These are phyloP conservation scores for Mastigias papua DNA, from an alignment of 30 jellyfish, hydroid and myxozoan species.

Conservation along the genomic window DNA sequence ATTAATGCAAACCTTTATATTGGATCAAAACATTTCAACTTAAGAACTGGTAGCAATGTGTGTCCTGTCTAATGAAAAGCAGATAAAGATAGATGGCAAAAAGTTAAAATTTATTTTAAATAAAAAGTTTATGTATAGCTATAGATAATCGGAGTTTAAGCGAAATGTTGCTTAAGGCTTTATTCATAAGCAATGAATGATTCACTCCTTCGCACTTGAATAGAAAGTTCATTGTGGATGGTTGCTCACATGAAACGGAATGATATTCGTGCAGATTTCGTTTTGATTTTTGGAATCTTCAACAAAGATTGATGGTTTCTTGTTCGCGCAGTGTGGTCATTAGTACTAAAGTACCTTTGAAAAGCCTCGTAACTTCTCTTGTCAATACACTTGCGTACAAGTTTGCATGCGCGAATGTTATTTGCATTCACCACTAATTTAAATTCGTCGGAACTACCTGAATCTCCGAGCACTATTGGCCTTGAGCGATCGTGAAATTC, in stretches of 20 bases:
- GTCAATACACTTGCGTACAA: too few species aligned
- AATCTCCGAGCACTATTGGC: too few species aligned
- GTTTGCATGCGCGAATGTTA: too few species aligned
- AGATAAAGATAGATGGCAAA: too few species aligned
- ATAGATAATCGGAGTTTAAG: background rate
- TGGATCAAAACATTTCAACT: background rate
- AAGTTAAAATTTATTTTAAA: background rate
- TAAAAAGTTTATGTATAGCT: background rate
- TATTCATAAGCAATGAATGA: background rate
- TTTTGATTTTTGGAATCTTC: background rate
- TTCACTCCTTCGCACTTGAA: background rate
- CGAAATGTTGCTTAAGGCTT: background rate
- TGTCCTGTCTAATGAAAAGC: background rate
- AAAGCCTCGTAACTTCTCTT: too few species aligned
- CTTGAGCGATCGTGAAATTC: too few species aligned
- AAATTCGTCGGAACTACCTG: too few species aligned
- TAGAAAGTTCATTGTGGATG: background rate
- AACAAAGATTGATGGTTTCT: too few species aligned
- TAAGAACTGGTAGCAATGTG: background rate
- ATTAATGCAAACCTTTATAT: background rate
- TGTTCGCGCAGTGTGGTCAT: too few species aligned
- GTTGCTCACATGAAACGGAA: background rate
- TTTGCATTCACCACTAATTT: too few species aligned
- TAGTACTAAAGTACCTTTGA: too few species aligned
- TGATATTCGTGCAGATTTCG: background rate